Conservation (phyloP, 2,113 vertebrate genomes). For the Indicator maculatus region DNA sequence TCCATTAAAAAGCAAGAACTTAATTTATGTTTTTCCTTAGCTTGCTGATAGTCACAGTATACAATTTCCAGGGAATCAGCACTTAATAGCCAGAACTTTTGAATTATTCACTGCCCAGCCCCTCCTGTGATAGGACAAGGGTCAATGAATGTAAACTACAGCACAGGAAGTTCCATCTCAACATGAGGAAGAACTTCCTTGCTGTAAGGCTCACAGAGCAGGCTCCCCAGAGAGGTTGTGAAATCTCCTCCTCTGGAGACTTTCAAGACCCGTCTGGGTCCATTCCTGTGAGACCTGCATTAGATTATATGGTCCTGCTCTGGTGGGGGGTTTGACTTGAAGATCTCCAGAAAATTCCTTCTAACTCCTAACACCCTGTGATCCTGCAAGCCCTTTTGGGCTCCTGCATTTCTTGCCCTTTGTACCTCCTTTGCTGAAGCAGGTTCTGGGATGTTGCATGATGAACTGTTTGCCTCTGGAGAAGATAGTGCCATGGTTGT, state of each 20-base stretch:
- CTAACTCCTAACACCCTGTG: no score
- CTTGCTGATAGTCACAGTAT: neutral
- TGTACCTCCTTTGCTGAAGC: neutral
- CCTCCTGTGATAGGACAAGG: no score
- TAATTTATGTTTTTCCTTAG: neutral
- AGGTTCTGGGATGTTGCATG: neutral
- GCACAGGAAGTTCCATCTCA: no score
- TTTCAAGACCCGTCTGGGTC: no score
- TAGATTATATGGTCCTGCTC: no score
- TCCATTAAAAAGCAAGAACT: neutral
- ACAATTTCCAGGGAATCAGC: neutral
- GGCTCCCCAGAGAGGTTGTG: no score
- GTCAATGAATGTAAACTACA: no score
- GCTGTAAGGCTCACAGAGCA: no score
- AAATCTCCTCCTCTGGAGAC: no score
- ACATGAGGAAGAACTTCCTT: neutral
- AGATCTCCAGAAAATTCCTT: no score
- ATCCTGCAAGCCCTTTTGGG: neutral
- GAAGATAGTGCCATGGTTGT: rapidly evolving
- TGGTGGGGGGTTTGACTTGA: no score
- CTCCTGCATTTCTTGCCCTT: neutral
- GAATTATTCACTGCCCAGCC: neutral
- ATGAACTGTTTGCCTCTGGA: neutral
- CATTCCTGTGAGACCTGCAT: no score
- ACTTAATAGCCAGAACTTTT: neutral